Evolutionary conservation across 2,888 invertebrate species (phyloP).

Genomic region (Schizotus pectinicornis): DNA sequence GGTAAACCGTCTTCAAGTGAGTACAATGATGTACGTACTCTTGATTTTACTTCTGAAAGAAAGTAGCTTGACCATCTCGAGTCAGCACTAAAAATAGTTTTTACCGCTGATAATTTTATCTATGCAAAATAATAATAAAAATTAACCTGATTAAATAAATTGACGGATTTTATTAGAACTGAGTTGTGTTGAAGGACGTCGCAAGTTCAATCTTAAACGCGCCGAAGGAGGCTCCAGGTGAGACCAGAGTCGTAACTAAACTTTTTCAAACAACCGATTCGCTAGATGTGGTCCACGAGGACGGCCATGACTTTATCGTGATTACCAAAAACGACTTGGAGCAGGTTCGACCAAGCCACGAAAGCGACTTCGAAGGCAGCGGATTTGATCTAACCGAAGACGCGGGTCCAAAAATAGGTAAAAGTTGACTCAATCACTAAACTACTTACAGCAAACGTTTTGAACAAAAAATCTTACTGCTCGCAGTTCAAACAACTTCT

Average conservation of each 20-base stretch:
- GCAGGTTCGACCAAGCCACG: not conserved
- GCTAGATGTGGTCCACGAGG: conserved; percentile 1
- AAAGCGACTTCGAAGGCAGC: not conserved
- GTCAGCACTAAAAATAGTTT: no score
- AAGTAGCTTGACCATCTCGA: no score
- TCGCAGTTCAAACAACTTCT: no score
- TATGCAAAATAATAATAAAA: no score
- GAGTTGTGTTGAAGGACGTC: no score
- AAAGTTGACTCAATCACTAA: not conserved
- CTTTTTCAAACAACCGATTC: not conserved
- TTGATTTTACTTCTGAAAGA: not conserved
- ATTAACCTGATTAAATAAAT: no score
- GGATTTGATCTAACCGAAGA: not conserved
- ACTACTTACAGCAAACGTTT: no score
- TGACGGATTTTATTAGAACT: no score
- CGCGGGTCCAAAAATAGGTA: not conserved
- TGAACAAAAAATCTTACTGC: no score
- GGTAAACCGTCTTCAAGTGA: no score
- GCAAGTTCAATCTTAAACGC: not conserved
- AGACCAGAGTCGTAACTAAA: not conserved
- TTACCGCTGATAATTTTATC: no score
- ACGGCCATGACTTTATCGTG: not conserved
- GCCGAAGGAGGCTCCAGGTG: not conserved
- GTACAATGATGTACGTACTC: no score
- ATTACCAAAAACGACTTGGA: not conserved